phyloP scores from a whole-genome alignment of 2,888 invertebrate genomes.

The Mimumesa dahlbomi region DNA sequence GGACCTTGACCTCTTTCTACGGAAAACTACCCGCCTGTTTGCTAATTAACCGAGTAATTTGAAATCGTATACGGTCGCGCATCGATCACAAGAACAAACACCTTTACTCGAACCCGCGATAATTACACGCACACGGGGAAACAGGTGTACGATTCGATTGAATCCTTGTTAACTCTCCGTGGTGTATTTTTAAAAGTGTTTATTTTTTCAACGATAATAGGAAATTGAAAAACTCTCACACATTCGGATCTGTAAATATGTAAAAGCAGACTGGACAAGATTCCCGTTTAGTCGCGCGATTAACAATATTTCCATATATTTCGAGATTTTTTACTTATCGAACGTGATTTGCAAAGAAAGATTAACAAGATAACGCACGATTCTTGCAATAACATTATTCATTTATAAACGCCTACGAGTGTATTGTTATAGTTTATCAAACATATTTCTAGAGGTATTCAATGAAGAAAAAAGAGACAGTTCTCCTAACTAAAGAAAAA shows the following conservation, averaged over 20 bases:
- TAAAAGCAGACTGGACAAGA: too few relatives aligned
- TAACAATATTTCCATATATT: neutral
- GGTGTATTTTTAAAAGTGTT: neutral
- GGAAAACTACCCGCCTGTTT: neutral
- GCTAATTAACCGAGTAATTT: neutral
- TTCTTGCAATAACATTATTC: too few relatives aligned
- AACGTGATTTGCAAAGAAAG: neutral
- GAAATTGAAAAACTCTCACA: too few relatives aligned
- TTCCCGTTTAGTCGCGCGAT: too few relatives aligned
- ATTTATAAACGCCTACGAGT: too few relatives aligned
- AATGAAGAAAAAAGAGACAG: neutral
- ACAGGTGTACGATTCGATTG: neutral
- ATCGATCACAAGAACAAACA: constrained; percentile 21
- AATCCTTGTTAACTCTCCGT: too few relatives aligned
- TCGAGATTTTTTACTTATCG: neutral
- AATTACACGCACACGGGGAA: neutral
- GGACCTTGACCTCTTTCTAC: neutral
- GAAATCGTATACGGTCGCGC: neutral
- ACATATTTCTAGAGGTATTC: neutral
- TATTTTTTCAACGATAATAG: neutral
- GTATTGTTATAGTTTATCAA: neutral
- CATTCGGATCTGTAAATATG: too few relatives aligned
- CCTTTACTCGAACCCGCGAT: neutral
- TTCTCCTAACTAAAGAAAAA: too few relatives aligned
- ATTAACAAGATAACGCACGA: too few relatives aligned